Conservation (phyloP, 2,888 invertebrate species). For the Cerceris ruficornis region DNA sequence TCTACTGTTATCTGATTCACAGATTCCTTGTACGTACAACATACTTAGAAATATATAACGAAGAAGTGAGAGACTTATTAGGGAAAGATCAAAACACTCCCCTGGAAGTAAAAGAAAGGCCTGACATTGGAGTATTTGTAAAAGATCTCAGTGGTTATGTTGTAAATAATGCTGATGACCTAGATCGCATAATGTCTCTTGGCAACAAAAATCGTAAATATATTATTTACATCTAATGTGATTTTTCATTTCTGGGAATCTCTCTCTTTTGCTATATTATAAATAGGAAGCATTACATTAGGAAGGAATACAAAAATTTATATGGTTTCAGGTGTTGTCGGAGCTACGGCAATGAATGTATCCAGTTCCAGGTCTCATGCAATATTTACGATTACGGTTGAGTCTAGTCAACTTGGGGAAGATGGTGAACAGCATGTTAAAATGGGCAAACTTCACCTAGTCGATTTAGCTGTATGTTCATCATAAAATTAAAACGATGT, state of each 20-base stretch:
- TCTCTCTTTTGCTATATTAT: no score
- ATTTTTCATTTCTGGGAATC: neutral
- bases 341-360: slow-evolving; percentile 98
- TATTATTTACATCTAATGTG: slow-evolving; percentile 42
- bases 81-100: slow-evolving; percentile 93
- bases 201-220: slow-evolving; percentile 96
- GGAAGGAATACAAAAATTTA: no score
- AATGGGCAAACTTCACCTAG: slow-evolving; percentile 98
- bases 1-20: slow-evolving; percentile 22
- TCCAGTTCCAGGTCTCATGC: slow-evolving; percentile 98
- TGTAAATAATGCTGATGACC: slow-evolving; percentile 98
- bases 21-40: slow-evolving; percentile 98
- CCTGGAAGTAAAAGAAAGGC: slow-evolving; percentile 96
- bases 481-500: neutral
- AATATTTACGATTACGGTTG: slow-evolving; percentile 98
- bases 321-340: slow-evolving; percentile 89
- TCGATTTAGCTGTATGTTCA: slow-evolving; percentile 94
- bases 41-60: slow-evolving; percentile 99
- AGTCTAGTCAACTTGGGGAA: slow-evolving; percentile 92
- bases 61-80: slow-evolving; percentile 97
- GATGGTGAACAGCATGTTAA: slow-evolving; percentile 94
- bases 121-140: slow-evolving; percentile 98
- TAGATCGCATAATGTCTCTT: slow-evolving; percentile 96
- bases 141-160: slow-evolving; percentile 98
- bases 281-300: no score